Percentiles rank a stretch among this genome's conserved stretches.
Evolutionary conservation across 2,888 invertebrate species (phyloP).

Genomic region (Thyatira batis): DNA sequence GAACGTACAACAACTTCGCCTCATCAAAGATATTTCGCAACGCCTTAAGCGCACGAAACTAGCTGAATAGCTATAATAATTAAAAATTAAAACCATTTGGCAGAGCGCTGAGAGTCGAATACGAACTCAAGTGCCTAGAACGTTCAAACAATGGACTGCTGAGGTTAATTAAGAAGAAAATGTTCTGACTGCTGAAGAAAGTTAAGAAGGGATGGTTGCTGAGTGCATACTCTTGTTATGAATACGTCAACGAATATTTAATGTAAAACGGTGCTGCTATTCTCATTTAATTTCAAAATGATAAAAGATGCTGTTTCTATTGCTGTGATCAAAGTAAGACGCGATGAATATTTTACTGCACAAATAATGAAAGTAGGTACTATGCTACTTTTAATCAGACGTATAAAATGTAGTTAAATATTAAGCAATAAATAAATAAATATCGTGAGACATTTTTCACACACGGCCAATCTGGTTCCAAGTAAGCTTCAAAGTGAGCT

Average conservation of each 20-base stretch:
- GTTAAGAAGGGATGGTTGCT: conserved; percentile 1
- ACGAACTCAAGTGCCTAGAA: conserved; percentile 36
- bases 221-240: conserved; percentile 4
- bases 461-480: too few relatives aligned
- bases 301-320: not conserved
- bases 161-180: conserved; percentile 59
- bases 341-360: not conserved
- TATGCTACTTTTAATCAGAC: too few relatives aligned
- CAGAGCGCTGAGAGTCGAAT: conserved; percentile 35
- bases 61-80: conserved; percentile 22
- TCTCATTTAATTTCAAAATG: not conserved
- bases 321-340: not conserved
- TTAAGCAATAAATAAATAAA: too few relatives aligned
- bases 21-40: not conserved
- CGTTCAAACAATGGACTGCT: conserved; percentile 57
- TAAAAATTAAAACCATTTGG: conserved; percentile 52
- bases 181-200: conserved; percentile 21
- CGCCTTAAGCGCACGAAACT: not conserved
- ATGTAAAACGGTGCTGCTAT: not conserved
- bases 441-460: too few relatives aligned
- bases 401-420: too few relatives aligned
- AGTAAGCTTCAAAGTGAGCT: too few relatives aligned
- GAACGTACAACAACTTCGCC: not conserved
- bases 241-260: not conserved
- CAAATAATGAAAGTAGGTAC: too few relatives aligned